phyloP scores from a whole-genome alignment of 2,888 invertebrate genomes.

The Watsonalla binaria region DNA sequence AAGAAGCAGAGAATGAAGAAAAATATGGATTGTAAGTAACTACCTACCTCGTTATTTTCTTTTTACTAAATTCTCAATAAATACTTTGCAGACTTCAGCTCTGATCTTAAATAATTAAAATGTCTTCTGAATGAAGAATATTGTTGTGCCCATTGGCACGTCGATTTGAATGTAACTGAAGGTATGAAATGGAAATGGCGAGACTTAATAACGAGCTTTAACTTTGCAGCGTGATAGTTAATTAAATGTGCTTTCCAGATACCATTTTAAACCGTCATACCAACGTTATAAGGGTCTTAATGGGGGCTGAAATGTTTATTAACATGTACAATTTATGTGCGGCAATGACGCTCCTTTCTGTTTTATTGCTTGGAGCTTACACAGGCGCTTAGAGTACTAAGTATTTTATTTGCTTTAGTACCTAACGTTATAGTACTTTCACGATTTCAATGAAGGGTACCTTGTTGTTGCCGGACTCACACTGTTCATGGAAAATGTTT shows the following conservation, averaged over 20 bases:
- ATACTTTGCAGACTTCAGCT: no score
- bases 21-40: no score
- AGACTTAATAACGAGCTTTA: slow-evolving; percentile 25
- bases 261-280: slow-evolving; percentile 28
- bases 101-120: no score
- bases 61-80: no score
- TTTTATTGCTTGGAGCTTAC: not conserved
- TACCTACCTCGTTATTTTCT: no score
- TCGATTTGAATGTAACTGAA: no score
- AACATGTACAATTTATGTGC: slow-evolving; percentile 27
- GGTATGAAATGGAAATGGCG: no score
- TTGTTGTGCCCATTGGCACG: no score
- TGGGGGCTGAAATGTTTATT: slow-evolving; percentile 25
- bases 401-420: not conserved
- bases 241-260: slow-evolving; percentile 33
- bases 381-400: slow-evolving; percentile 12
- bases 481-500: no score
- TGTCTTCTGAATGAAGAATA: no score
- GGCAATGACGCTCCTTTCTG: slow-evolving; percentile 11
- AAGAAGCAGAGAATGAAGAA: no score
- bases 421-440: not conserved
- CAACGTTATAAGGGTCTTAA: slow-evolving; percentile 26
- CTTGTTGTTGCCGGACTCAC: no score
- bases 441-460: not conserved
- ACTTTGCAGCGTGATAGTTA: slow-evolving; percentile 34